phyloP scores from a whole-genome alignment of 2,888 invertebrate genomes.

The Isotomurus palustris region DNA sequence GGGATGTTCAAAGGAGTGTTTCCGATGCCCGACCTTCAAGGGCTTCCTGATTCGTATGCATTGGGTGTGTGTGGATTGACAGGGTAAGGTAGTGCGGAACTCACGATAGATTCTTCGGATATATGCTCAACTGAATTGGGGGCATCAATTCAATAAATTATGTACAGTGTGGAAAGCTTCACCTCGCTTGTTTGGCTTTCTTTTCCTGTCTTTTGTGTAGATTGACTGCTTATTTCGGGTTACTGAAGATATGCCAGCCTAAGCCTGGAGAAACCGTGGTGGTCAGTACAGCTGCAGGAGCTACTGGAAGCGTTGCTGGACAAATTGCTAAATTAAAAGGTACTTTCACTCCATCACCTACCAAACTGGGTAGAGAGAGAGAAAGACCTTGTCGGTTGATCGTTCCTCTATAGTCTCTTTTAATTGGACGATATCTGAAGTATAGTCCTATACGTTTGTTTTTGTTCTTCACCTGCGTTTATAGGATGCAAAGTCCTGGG shows the following conservation, averaged over 20 bases:
- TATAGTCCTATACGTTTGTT: neutral
- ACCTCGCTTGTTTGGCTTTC: neutral
- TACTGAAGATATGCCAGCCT: constrained; percentile 65
- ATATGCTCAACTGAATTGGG: no score
- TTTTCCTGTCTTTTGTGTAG: constrained; percentile 4
- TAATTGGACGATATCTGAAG: neutral
- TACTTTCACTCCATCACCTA: constrained; percentile 39
- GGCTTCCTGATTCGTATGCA: constrained; percentile 42
- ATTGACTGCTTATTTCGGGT: constrained; percentile 67
- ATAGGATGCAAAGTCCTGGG: constrained; percentile 64
- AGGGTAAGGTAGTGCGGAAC: no score
- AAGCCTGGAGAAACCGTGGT: constrained; percentile 69
- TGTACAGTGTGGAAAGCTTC: neutral
- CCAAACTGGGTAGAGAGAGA: no score
- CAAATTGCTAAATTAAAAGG: constrained; percentile 72
- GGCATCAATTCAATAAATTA: neutral
- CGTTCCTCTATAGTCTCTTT: neutral
- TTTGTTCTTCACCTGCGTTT: no score
- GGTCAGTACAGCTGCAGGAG: constrained; percentile 68
- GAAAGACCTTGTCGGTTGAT: neutral
- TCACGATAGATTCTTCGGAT: no score
- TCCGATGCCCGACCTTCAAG: constrained; percentile 43
- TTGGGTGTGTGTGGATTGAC: constrained; percentile 38
- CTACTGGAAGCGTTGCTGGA: constrained; percentile 51
- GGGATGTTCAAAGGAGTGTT: constrained; percentile 38